phyloP scores from a whole-genome alignment of 2,888 invertebrate species.

The Charanyca ferruginea region DNA sequence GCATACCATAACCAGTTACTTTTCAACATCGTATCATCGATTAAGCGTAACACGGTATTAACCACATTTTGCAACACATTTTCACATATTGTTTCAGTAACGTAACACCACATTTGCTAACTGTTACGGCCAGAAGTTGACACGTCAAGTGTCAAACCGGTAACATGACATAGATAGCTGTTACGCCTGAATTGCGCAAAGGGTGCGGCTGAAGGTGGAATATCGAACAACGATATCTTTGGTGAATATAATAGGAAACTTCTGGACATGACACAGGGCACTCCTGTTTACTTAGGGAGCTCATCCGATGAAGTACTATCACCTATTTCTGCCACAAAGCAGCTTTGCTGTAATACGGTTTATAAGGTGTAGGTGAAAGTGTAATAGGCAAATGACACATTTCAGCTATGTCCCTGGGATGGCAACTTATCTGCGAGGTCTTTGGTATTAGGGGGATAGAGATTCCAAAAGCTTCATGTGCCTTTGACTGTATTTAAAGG shows the following conservation, averaged over 20 bases:
- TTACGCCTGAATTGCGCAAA: not conserved
- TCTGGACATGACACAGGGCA: no score
- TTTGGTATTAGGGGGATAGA: no score
- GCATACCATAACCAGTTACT: slow-evolving; percentile 21
- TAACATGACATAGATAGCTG: slow-evolving; percentile 28
- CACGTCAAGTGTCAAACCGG: slow-evolving; percentile 41
- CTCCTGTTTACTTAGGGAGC: no score
- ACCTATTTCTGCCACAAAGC: no score
- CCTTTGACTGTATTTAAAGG: no score
- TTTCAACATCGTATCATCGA: slow-evolving; percentile 33
- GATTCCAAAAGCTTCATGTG: no score
- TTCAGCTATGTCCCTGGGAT: no score
- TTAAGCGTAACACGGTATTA: slow-evolving; percentile 32
- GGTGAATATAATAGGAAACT: not conserved
- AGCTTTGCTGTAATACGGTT: no score
- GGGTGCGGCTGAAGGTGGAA: slow-evolving; percentile 7
- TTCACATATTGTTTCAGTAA: slow-evolving; percentile 55
- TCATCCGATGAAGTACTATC: no score
- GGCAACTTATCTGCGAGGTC: no score
- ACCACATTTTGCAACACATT: slow-evolving; percentile 32
- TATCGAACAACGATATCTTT: not conserved
- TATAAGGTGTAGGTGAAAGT: no score
- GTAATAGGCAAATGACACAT: no score
- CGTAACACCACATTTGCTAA: slow-evolving; percentile 45
- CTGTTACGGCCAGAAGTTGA: slow-evolving; percentile 50